phyloP scores from a whole-genome alignment of 2,888 invertebrate species.

The Drosophila mayaguana region DNA sequence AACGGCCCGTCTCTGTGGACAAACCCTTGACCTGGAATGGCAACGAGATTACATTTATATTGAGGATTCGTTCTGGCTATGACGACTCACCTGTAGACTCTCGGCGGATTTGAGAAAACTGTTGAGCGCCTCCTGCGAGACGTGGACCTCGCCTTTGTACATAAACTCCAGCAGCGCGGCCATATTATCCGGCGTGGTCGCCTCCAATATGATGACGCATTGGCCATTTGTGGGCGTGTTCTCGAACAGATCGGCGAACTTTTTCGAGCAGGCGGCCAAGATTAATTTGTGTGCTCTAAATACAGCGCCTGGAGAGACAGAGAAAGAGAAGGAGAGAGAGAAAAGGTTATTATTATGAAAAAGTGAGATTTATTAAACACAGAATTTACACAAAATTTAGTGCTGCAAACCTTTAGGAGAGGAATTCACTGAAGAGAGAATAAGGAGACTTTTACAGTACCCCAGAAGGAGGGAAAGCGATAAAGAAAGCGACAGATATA shows the following conservation, averaged over 20 bases:
- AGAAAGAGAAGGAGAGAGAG: neutral
- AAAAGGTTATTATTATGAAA: no score
- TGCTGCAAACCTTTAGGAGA: no score
- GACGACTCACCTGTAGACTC: slow-evolving; percentile 90
- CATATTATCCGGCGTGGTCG: slow-evolving; percentile 95
- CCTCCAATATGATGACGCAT: slow-evolving; percentile 94
- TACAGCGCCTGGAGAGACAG: slow-evolving; percentile 89
- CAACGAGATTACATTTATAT: neutral
- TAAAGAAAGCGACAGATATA: no score
- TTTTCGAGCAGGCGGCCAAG: slow-evolving; percentile 96
- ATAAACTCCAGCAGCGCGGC: slow-evolving; percentile 95
- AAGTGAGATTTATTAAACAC: no score
- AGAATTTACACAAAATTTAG: no score
- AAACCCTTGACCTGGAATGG: slow-evolving; percentile 89
- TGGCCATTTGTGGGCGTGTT: slow-evolving; percentile 89
- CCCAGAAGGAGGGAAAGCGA: no score
- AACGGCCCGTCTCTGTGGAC: slow-evolving; percentile 89
- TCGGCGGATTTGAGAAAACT: slow-evolving; percentile 96
- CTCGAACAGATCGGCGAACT: slow-evolving; percentile 96
- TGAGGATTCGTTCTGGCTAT: neutral
- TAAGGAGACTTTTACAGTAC: no score
- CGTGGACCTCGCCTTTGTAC: slow-evolving; percentile 97
- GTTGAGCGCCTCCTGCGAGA: slow-evolving; percentile 95
- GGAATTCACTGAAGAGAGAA: no score
- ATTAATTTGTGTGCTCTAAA: slow-evolving; percentile 96